Evolutionary conservation across 2,888 invertebrate species (phyloP), one percentile per base, ranked within the genome.

Genomic region (Exephanes ischioxanthus): DNA sequence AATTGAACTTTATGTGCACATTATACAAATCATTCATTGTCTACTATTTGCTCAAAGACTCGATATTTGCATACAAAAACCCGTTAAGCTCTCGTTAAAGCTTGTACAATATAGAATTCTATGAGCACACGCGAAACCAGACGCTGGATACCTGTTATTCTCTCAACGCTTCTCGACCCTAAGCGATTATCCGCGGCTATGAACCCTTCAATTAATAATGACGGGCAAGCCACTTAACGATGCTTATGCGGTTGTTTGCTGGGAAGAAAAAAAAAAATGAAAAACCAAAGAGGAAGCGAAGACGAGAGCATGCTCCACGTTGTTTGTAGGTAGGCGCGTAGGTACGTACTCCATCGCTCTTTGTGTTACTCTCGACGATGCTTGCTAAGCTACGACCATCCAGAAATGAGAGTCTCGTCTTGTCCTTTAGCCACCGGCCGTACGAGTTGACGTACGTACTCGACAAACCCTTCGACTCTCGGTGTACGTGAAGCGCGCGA

Each of bases 171-270:
- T 71, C 70, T 71, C 61, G 41, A 26, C 37, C 19, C 16, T 79
- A 48, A 58, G 75, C 53, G 70, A 76, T 80, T 84, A 80, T 55
- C 75, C 75, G 53, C 63, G 33, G 51, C 68, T 33, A 41, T 67
- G 68, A 80, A 84, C 70, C 83, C 75, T 70, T 71, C 83, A 75
- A 80, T 84, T 80, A 84, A 84, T 84, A 83, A 80, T 71, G 83
- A 84, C 53, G 80, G 70, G 70, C 63, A 4, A 71, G 71, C 80
- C 79, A 53, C 79, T 84, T 63, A 48, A 80, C 61, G 45, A 66
- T 48, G 70, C 72, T 68, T 80, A 53, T 61, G 58, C 80, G 73
- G 58, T 45, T 66, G 79, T 80, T 84, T 76, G 75, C 63, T 48
- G 71, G 75, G 63, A 22, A 16, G 26, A 41, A 41, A 41, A 19